These are phyloP conservation scores for Andrena cerasifolii DNA, from an alignment of 1,140 invertebrate species.

Conservation along the genomic window DNA sequence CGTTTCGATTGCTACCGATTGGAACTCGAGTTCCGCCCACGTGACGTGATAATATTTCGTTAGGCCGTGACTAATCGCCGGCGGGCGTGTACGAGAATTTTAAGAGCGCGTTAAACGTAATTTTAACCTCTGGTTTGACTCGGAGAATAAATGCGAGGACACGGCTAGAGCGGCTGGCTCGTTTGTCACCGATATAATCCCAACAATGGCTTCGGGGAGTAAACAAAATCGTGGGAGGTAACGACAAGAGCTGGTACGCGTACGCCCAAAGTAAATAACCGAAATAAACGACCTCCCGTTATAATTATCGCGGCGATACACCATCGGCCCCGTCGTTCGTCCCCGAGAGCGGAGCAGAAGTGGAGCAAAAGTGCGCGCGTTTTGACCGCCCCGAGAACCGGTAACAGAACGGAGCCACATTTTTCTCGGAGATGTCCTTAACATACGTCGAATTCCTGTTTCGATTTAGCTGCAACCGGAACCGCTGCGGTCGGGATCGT, in stretches of 20 bases:
- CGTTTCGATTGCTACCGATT: too few species aligned
- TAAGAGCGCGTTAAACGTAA: background rate
- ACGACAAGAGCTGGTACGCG: conserved; percentile 44
- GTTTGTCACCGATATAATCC: conserved; percentile 46
- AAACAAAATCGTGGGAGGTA: conserved; percentile 54
- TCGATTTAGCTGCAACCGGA: background rate
- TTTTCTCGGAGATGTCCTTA: background rate
- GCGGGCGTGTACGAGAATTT: too few species aligned
- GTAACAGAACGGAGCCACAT: conserved; percentile 17
- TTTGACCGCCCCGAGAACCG: conserved; percentile 19
- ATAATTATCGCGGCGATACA: conserved; percentile 58
- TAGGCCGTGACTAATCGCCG: background rate
- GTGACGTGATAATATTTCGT: background rate
- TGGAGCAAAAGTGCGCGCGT: conserved; percentile 37
- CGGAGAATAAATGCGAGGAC: conserved; percentile 8
- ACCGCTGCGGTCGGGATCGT: background rate
- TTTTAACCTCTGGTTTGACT: background rate
- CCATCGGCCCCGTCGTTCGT: conserved; percentile 39
- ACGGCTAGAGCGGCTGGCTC: background rate
- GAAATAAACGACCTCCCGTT: conserved; percentile 66
- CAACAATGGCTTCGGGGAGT: conserved; percentile 36
- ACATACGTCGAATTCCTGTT: background rate
- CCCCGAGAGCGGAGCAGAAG: conserved; percentile 23
- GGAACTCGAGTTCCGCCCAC: background rate
- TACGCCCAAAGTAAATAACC: conserved; percentile 64